Conservation (phyloP, 2,888 invertebrate species). For the Chesias legatella region DNA sequence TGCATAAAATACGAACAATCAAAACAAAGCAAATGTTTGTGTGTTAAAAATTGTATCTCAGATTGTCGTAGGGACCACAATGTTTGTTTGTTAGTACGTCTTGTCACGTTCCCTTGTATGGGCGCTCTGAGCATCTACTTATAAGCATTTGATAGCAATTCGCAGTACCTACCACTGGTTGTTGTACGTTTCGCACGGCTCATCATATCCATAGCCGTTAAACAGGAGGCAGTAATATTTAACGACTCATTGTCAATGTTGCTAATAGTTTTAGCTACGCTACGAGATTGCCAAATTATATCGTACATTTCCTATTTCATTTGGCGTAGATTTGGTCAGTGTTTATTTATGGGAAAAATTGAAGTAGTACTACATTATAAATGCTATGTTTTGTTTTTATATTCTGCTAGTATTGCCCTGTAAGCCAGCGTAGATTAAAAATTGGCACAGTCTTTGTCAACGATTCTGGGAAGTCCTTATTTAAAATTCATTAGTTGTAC, state of each 20-base stretch:
- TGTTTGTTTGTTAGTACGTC: background rate
- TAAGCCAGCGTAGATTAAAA: background rate
- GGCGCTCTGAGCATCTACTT: constrained; percentile 23
- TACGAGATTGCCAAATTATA: constrained; percentile 49
- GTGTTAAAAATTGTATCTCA: no score
- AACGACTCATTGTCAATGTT: constrained; percentile 71
- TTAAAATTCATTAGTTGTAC: constrained; percentile 58
- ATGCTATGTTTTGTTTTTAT: no score
- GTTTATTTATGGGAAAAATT: no score
- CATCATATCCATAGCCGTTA: constrained; percentile 56
- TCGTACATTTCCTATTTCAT: constrained; percentile 32
- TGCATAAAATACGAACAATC: no score
- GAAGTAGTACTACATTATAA: no score
- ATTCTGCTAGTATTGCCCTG: no score
- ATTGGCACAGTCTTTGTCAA: constrained; percentile 4
- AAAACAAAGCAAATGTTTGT: no score
- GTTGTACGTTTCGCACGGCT: constrained; percentile 56
- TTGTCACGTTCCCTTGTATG: constrained; percentile 16
- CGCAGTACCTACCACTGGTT: constrained; percentile 42
- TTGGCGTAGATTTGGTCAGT: no score
- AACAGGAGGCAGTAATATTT: constrained; percentile 65
- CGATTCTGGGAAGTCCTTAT: constrained; percentile 39
- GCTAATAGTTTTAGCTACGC: constrained; percentile 54
- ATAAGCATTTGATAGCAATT: constrained; percentile 38
- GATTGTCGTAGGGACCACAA: background rate